These are phyloP conservation scores for Pachyramphus minor DNA, from an alignment of 2,113 vertebrate species.

Conservation along the genomic window DNA sequence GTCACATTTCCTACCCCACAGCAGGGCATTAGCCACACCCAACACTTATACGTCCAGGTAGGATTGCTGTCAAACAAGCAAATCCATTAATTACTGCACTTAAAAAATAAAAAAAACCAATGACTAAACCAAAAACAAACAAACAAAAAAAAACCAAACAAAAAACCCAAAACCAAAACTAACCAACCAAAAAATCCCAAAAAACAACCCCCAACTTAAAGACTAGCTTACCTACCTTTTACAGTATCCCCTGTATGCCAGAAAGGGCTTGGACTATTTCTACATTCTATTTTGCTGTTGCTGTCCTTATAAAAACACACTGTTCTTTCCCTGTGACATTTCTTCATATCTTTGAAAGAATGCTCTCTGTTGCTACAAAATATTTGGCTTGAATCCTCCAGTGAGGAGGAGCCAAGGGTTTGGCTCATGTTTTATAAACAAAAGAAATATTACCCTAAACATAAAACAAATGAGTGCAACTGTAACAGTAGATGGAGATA, in stretches of 20 bases:
- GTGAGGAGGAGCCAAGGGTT: background rate
- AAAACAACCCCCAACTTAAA: background rate
- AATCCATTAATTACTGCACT: background rate
- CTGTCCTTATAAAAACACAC: background rate
- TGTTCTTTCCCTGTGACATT: background rate
- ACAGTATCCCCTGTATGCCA: background rate
- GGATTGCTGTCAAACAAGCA: background rate
- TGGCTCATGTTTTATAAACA: background rate
- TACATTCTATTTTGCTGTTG: background rate
- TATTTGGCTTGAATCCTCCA: background rate
- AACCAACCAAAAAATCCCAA: too few relatives aligned
- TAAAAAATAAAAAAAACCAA: background rate
- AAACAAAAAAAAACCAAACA: too few relatives aligned
- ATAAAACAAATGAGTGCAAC: constrained; percentile 11
- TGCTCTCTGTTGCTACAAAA: background rate
- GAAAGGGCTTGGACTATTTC: background rate
- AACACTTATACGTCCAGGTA: background rate
- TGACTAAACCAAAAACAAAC: background rate
- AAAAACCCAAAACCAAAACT: too few relatives aligned
- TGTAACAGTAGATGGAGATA: constrained; percentile 57
- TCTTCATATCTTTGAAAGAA: constrained; percentile 8
- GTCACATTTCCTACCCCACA: fast-evolving
- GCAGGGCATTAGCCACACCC: background rate
- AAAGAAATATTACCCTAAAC: constrained; percentile 1
- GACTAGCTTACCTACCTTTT: background rate